These are phyloP conservation scores for Tinamus major DNA, from an alignment of 2,797 vertebrate species.

Conservation along the genomic window DNA sequence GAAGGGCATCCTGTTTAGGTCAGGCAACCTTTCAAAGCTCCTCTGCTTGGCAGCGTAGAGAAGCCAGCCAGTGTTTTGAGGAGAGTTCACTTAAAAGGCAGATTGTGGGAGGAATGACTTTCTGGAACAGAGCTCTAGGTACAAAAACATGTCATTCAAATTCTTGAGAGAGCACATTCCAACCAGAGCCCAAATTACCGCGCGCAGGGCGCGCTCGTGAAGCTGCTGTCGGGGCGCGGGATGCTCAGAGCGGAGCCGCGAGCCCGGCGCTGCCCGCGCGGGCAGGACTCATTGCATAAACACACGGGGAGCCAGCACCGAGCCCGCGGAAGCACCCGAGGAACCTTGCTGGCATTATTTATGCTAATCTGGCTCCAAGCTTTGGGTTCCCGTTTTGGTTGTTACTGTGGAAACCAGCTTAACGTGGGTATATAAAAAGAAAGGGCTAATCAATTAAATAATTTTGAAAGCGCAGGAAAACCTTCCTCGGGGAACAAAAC, in stretches of 20 bases:
- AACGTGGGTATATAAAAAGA: conserved; percentile 49
- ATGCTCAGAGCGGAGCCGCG: neutral
- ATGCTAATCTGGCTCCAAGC: conserved; percentile 54
- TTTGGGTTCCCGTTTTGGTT: conserved; percentile 50
- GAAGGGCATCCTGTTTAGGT: neutral
- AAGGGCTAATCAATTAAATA: conserved; percentile 72
- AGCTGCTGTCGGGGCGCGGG: neutral
- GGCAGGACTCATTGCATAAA: too few relatives aligned
- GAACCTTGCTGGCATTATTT: conserved; percentile 51
- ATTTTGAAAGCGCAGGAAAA: conserved; percentile 61
- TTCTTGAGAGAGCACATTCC: fast-evolving
- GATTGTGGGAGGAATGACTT: fast-evolving
- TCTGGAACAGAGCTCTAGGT: neutral
- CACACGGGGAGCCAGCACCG: neutral
- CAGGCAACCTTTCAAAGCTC: neutral
- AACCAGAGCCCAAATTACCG: neutral
- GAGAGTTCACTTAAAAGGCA: neutral
- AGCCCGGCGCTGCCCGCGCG: too few relatives aligned
- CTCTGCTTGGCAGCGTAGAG: fast-evolving
- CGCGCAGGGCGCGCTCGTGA: neutral
- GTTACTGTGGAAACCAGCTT: conserved; percentile 78
- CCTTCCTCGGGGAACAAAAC: conserved; percentile 12
- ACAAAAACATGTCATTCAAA: fast-evolving
- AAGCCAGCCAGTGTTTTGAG: neutral
- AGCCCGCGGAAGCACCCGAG: neutral